Base-by-base conservation (phyloP, 2,888 invertebrate genomes). In the Diaprepes abbreviatus region DNA sequence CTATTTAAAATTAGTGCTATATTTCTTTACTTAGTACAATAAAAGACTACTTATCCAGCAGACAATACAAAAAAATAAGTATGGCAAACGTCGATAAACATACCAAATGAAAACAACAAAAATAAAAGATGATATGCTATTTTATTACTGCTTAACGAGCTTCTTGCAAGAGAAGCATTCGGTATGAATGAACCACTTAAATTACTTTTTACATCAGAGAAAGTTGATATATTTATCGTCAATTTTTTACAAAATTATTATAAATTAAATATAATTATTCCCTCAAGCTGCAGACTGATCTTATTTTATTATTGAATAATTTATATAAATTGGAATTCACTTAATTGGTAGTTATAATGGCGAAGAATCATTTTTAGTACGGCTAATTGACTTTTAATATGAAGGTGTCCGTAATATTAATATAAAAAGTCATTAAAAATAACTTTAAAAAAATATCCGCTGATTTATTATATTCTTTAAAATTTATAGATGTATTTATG, bases 21-120 rank as follows among this genome's bases (percentile, higher is more conserved):
- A n/a, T n/a, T n/a, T n/a, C n/a, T n/a, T n/a, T n/a, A n/a, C n/a
- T n/a, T n/a, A n/a, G n/a, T n/a, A n/a, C n/a, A n/a, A n/a, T n/a
- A n/a, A n/a, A n/a, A n/a, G n/a, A n/a, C n/a, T n/a, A n/a, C n/a
- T n/a, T n/a, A n/a, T n/a, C n/a, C n/a, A n/a, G n/a, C n/a, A n/a
- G n/a, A n/a, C n/a, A n/a, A n/a, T n/a, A n/a, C n/a, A n/a, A n/a
- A n/a, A n/a, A n/a, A n/a, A n/a, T n/a, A n/a, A n/a, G n/a, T n/a
- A n/a, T n/a, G n/a, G n/a, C n/a, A n/a, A n/a, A n/a, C n/a, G n/a
- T n/a, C n/a, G n/a, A n/a, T n/a, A n/a, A n/a, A 81, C 84, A 84
- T 84, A 71, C 81, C 84, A 77, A 79, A 70, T 79, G 80, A 77
- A 43, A 79, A 80, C 67, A 72, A 35, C n/a, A 60, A 43, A 65